phyloP scores from a whole-genome alignment of 2,113 vertebrate species.

The Anoplopoma fimbria region DNA sequence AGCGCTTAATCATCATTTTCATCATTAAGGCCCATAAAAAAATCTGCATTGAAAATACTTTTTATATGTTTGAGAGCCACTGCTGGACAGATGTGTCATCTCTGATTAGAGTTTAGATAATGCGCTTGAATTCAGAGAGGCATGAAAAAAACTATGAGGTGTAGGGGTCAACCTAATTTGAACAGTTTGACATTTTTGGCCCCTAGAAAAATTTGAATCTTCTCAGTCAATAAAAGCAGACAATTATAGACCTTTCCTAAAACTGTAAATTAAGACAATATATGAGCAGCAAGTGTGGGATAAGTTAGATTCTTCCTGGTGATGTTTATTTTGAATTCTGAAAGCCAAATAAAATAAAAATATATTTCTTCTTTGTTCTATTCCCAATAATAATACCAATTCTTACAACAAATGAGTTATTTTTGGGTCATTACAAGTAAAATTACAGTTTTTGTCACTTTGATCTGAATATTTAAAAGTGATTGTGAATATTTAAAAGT shows the following conservation, averaged over 20 bases:
- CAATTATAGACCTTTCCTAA: not conserved
- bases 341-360: not conserved
- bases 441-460: not conserved
- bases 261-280: not conserved
- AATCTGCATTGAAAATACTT: slow-evolving; percentile 42
- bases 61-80: slow-evolving; percentile 29
- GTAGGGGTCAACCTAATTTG: not conserved
- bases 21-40: slow-evolving; percentile 58
- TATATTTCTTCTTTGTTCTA: not conserved
- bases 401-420: not conserved
- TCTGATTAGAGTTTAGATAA: slow-evolving; percentile 37
- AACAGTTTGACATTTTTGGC: too few relatives aligned
- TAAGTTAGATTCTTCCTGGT: not conserved
- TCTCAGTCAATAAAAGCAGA: not conserved
- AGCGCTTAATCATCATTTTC: slow-evolving; percentile 67
- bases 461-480: not conserved
- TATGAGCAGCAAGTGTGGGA: not conserved
- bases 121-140: slow-evolving; percentile 10
- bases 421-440: not conserved
- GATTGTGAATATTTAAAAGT: not conserved
- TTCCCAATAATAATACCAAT: not conserved
- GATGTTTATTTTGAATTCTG: not conserved
- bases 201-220: not conserved
- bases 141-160: not conserved
- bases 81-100: slow-evolving; percentile 42